Conservation (phyloP, 2,113 vertebrate genomes). For the Caracal caracal region DNA sequence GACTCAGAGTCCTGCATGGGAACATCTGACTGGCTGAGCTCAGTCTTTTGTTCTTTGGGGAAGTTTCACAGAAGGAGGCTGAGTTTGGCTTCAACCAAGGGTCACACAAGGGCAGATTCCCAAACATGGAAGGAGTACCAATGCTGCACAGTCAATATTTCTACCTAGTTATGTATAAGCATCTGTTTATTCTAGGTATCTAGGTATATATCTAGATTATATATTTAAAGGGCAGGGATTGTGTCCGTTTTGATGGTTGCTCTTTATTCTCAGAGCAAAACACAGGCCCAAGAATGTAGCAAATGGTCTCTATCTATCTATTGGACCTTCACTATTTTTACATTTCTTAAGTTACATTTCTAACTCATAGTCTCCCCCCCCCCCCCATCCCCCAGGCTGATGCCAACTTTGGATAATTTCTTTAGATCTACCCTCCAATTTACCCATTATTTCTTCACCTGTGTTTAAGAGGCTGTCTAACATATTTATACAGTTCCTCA, state of each 20-base stretch:
- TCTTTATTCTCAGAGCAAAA: constrained; percentile 2
- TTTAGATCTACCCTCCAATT: not conserved
- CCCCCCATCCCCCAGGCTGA: not conserved
- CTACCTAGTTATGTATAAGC: not conserved
- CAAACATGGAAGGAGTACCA: not conserved
- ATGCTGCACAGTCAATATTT: not conserved
- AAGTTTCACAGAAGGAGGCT: not conserved
- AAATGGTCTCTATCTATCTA: not conserved
- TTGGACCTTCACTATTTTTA: not conserved
- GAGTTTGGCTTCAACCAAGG: not conserved
- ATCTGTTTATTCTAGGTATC: not conserved
- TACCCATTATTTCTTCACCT: not conserved
- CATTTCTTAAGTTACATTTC: not conserved
- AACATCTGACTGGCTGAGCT: not conserved
- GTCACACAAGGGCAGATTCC: not conserved
- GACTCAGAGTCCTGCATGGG: not conserved
- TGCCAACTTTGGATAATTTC: not conserved
- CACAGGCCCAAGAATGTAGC: not conserved
- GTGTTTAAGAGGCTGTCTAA: not conserved
- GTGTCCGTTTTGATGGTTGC: not conserved
- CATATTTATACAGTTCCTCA: not conserved
- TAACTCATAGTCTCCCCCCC: not conserved
- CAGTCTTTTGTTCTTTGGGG: not conserved
- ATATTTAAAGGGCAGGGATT: not conserved
- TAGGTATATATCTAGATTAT: not conserved